Evolutionary conservation across 2,797 vertebrate genomes (phyloP), one percentile per base, ranked within the genome.

Genomic region (Pseudochirops cupreus): DNA sequence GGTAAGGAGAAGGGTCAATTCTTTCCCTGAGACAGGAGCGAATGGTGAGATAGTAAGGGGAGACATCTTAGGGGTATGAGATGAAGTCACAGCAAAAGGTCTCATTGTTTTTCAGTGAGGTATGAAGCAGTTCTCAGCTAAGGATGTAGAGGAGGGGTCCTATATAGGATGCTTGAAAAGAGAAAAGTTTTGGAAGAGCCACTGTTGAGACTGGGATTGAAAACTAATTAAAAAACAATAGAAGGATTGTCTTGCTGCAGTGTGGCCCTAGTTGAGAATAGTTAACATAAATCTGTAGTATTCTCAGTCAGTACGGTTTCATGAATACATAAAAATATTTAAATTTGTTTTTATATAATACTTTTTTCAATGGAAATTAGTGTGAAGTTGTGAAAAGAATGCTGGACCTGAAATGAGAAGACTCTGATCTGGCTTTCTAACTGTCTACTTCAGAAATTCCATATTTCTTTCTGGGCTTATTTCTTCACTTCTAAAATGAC

Each of bases 381-480:
- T 24, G 11, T 46, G 74, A 46, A n/a, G 1, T 46, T 82, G n/a
- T 46, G 18, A 39, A 91, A 59, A 31, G 3, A 10, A 93, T 18
- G 16, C n/a, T 52, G 94, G 14, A 62, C 13, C 18, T 46, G 1
- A 90, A 74, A 74, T 74, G 14, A 67, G 11, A 62, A 62, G 11
- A 54, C 10, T 4, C 46, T 0, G 59, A 90, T 92, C 0, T 55
- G 28, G 5, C 14, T 56, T 56, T 57, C 0, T 91, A 55, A 0
- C 39, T 91, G 0, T 91, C 12, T 96, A 52, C 56, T 87, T 93
- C n/a, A 97, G 6, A 50, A 93, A 91, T 21, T 53, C 2, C 55
- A 74, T n/a, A 87, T 0, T 0, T 56, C 28, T 93, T 33, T 9
- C 0, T 39, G n/a, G 21, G 7, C n/a, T 82, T 46, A 31, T 82